A percentile compares a stretch with the other conserved stretches of the same genome.
Conservation (phyloP, 2,113 vertebrate genomes). For the Empidonax alnorum region DNA sequence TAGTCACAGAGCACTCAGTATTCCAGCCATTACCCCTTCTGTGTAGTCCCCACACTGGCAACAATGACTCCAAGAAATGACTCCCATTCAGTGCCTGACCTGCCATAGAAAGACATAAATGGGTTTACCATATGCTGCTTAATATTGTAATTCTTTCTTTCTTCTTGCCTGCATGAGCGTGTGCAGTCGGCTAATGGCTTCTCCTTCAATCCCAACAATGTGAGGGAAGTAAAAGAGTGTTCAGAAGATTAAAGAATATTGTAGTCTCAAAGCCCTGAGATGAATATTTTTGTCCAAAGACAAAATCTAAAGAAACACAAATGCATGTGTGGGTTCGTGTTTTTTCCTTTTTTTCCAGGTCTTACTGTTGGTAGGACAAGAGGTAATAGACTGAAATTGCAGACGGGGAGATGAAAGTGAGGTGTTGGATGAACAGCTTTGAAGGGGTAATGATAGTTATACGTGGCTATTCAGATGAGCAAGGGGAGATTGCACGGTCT, state of each 20-base stretch:
- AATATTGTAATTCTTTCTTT: conserved; percentile 1
- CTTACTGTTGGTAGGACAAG: neutral
- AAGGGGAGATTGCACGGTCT: neutral
- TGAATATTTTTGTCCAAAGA: neutral
- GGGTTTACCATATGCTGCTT: conserved; percentile 5
- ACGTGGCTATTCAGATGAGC: neutral
- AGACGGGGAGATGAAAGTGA: neutral
- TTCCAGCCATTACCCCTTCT: neutral
- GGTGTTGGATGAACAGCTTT: neutral
- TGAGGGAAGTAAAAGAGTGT: neutral
- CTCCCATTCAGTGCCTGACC: neutral
- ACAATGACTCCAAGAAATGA: neutral
- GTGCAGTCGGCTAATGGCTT: neutral
- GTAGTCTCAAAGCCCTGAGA: neutral
- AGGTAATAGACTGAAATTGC: neutral
- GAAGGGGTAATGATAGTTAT: neutral
- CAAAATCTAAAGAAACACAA: neutral
- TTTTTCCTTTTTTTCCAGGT: neutral
- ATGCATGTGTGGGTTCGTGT: fast-evolving
- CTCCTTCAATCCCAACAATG: neutral
- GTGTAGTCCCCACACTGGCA: neutral
- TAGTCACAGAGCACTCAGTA: conserved; percentile 13
- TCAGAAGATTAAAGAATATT: neutral
- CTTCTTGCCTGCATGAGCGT: neutral
- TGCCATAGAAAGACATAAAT: neutral